Evolutionary conservation across 2,888 invertebrate species (phyloP), one percentile per base, ranked within the genome.

Genomic region (Drosophila mimica): DNA sequence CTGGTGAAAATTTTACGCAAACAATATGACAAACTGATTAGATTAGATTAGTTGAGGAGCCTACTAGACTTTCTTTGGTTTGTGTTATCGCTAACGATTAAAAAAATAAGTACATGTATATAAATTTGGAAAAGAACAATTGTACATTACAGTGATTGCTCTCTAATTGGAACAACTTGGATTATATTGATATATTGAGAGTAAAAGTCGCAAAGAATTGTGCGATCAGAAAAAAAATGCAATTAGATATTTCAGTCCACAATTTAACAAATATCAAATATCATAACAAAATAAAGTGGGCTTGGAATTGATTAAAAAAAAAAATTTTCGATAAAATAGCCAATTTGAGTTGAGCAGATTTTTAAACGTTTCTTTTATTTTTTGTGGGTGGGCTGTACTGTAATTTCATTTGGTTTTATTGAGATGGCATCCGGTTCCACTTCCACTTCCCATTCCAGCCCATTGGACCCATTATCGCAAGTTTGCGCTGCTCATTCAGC

Each of bases 401-500:
- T 52, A 17, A 15, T 4, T 49, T 17, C 13, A 7, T 46, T 25
- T 49, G 46, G 15, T 61, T 61, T 58, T 68, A 77, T 79, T 68
- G 78, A 71, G 62, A 48, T 67, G 71, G 59, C 79, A 75, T 79
- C 79, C 78, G 76, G 62, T 72, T 60, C 72, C 76, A 76, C 65
- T 79, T 78, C 38, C 7, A 72, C 68, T 72, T 78, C 28, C 28
- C 38, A 75, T 75, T 78, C 72, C 79, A 75, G 76, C 52, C 79
- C 79, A 79, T 78, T 78, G 76, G 79, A 52, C 46, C 20, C 67
- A 79, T 49, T 66, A 74, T 70, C 62, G 57, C 59, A 66, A 64
- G 20, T 40, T 59, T 54, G 48, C 51, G 43, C 60, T 76, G 77
- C 64, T 67, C 75, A 71, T 56, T 79, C 71, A 79, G 46, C 61